These are phyloP conservation scores for Furcifer pardalis DNA, from an alignment of 2,797 vertebrate species.

Conservation along the genomic window DNA sequence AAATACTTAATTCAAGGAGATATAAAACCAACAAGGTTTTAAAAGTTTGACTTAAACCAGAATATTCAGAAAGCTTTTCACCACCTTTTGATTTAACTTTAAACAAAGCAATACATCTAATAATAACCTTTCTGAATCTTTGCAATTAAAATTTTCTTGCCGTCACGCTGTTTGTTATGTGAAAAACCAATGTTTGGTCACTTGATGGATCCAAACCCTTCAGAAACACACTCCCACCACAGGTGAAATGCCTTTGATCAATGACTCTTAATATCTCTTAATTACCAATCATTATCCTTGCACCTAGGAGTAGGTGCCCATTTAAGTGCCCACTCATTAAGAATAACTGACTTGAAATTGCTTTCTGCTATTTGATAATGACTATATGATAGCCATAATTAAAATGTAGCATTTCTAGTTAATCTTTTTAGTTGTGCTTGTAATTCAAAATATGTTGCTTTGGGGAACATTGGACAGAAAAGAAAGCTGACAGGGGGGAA, in stretches of 20 bases:
- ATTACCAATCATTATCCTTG: slow-evolving; percentile 22
- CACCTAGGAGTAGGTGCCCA: slow-evolving; percentile 9
- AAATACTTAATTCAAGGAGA: not conserved
- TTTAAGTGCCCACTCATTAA: slow-evolving; percentile 10
- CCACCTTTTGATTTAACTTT: slow-evolving; percentile 1
- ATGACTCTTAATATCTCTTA: accelerated
- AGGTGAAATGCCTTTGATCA: slow-evolving; percentile 18
- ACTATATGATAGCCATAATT: slow-evolving; percentile 4
- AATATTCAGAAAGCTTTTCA: too few species aligned
- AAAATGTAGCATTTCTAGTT: slow-evolving; percentile 15
- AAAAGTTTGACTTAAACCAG: not conserved
- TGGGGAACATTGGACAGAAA: too few species aligned
- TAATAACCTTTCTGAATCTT: not conserved
- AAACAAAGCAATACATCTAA: not conserved
- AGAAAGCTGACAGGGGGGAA: too few species aligned
- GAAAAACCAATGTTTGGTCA: slow-evolving; percentile 1
- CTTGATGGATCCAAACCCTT: slow-evolving; percentile 22
- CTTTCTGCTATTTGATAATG: slow-evolving; percentile 29
- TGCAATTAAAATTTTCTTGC: slow-evolving; percentile 23
- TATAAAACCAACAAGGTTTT: too few species aligned
- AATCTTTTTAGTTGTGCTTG: slow-evolving; percentile 15
- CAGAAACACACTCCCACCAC: not conserved
- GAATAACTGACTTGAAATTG: slow-evolving; percentile 23
- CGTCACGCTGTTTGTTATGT: not conserved
- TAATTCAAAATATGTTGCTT: not conserved